Evolutionary conservation across 2,797 vertebrate species (phyloP).

Genomic region (Cynodonichthys magdalenae): DNA sequence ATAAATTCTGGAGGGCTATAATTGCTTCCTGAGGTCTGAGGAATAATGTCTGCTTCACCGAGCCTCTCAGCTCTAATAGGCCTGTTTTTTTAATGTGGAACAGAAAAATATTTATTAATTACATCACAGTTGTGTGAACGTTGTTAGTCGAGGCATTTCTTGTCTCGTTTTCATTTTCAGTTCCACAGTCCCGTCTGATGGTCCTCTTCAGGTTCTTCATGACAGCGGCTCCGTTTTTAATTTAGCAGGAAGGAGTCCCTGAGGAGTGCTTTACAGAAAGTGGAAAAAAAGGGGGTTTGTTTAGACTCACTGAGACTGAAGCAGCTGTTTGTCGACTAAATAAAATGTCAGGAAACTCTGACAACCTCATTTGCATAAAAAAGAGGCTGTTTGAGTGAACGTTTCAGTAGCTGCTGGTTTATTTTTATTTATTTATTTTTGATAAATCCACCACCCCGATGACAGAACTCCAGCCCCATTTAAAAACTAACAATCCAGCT

Average conservation of each 20-base stretch:
- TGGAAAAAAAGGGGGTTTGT: constrained; percentile 32
- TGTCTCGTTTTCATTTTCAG: constrained; percentile 10
- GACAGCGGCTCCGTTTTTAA: constrained; percentile 40
- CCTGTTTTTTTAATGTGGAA: constrained; percentile 16
- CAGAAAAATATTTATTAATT: constrained; percentile 39
- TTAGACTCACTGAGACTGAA: constrained; percentile 24
- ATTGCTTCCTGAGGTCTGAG: constrained; percentile 47
- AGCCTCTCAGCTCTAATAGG: constrained; percentile 22
- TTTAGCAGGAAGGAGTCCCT: constrained; percentile 22
- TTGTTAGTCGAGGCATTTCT: constrained; percentile 1
- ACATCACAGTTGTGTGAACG: constrained; percentile 1
- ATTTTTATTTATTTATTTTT: constrained; percentile 32
- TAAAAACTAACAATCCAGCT: constrained; percentile 33
- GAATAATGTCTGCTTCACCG: constrained; percentile 38
- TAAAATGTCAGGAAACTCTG: constrained; percentile 34
- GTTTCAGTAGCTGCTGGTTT: constrained; percentile 29
- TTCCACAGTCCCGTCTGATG: not conserved
- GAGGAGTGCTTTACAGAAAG: constrained; percentile 26
- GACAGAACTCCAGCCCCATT: constrained; percentile 26
- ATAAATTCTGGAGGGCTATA: constrained; percentile 28
- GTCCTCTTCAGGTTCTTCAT: constrained; percentile 4
- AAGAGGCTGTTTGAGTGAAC: constrained; percentile 27
- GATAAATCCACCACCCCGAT: constrained; percentile 12
- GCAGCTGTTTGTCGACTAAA: constrained; percentile 38
- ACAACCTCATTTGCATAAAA: constrained; percentile 33